Base-by-base conservation (phyloP, 1,140 invertebrate genomes). In the Cecropterus lyciades region DNA sequence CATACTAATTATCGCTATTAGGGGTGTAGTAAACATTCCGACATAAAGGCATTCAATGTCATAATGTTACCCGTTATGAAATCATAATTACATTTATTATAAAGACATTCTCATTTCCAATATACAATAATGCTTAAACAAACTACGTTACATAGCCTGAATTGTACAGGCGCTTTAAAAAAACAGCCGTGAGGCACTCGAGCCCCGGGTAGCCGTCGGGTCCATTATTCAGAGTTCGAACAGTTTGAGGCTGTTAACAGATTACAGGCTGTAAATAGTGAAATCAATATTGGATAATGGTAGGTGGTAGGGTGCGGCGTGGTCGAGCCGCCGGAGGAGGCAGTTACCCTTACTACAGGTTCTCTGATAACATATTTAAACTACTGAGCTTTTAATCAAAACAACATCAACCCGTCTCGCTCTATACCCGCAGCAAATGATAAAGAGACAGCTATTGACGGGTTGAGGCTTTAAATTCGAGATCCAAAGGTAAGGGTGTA, bases 261-360 rank as follows among this genome's bases (percentile, higher is more conserved):
- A 84, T 82, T 86, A 79, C 75, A 79, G 79, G 68, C 79, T 77
- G 84, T 88, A 87, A 86, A 88, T 84, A 87, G 80, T 88, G 80
- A 82, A 91, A 91, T 91, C 86, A 87, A 89, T 91, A 89, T 84
- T 84, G 84, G 79, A 87, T 85, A 82, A 79, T 86, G 79, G 75
- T 75, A 77, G 82, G 80, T 75, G 75, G 82, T 67, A 77, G 80
- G 81, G 80, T 80, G 75, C 75, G 76, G 71, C 72, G 75, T 68
- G 77, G 68, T 59, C 62, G 67, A 67, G 69, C 53, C 59, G 64
- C 65, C 64, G 53, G 59, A 63, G 73, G 70, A 80, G 75, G 69
- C 67, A 73, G 69, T 66, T 66, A 70, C 79, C 79, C 82, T 70
- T 86, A 86, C 84, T 65, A 83, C 51, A 14, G 49, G 33, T 46